Conservation (phyloP, 2,888 invertebrate species). For the Tipula lateralis region DNA sequence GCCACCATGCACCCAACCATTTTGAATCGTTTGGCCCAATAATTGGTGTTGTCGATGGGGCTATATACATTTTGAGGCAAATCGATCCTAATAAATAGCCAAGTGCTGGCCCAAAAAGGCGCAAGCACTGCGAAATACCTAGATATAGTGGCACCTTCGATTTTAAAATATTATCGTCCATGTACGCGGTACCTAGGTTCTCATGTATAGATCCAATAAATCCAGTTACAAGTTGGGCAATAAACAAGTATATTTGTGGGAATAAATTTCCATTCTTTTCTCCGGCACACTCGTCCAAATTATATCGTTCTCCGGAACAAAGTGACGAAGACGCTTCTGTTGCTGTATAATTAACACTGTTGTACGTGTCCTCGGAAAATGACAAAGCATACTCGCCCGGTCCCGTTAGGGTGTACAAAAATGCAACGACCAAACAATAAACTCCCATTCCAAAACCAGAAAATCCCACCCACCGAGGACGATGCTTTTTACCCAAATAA, state of each 20-base stretch:
- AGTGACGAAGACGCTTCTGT: neutral
- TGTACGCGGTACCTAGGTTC: slow-evolving; percentile 64
- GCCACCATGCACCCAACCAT: slow-evolving; percentile 83
- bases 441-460: slow-evolving; percentile 50
- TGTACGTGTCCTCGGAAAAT: slow-evolving; percentile 52
- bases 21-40: slow-evolving; percentile 64
- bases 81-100: slow-evolving; percentile 63
- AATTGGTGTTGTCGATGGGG: slow-evolving; percentile 59
- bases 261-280: slow-evolving; percentile 50
- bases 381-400: slow-evolving; percentile 61
- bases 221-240: slow-evolving; percentile 66
- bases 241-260: slow-evolving; percentile 59
- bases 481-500: slow-evolving; percentile 52
- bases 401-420: slow-evolving; percentile 65
- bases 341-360: neutral
- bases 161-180: slow-evolving; percentile 70
- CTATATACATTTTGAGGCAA: slow-evolving; percentile 62
- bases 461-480: slow-evolving; percentile 54
- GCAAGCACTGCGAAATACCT: slow-evolving; percentile 62
- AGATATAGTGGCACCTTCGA: slow-evolving; percentile 57
- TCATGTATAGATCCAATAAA: slow-evolving; percentile 65
- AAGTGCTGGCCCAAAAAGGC: slow-evolving; percentile 65
- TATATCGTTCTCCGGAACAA: slow-evolving; percentile 36
- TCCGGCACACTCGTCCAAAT: slow-evolving; percentile 49
- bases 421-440: slow-evolving; percentile 61